Conservation (phyloP, 2,113 vertebrate genomes). For the Aythya baeri region DNA sequence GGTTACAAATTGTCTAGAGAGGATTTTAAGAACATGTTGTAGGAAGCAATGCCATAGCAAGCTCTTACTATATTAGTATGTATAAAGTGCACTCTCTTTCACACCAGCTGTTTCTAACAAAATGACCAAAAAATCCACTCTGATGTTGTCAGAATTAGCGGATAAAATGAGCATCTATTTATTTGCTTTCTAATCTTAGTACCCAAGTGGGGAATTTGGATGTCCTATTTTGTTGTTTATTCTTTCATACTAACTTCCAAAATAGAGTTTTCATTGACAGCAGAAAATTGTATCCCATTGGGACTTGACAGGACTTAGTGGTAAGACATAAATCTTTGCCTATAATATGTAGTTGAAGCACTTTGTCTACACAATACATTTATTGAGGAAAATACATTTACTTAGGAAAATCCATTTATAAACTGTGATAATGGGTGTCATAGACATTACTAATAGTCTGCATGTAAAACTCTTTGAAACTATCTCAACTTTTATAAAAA, state of each 20-base stretch:
- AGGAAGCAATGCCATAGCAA: not conserved
- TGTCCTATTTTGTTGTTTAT: not conserved
- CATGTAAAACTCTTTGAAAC: not conserved
- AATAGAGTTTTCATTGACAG: not conserved
- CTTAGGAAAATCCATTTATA: not conserved
- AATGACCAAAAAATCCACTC: not conserved
- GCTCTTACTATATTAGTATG: not conserved
- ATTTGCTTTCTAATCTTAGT: not conserved
- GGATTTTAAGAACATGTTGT: not conserved
- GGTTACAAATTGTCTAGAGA: not conserved
- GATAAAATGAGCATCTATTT: not conserved
- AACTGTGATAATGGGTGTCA: not conserved
- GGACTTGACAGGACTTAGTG: not conserved
- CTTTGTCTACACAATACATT: not conserved
- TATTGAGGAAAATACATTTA: not conserved
- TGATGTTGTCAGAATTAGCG: not conserved
- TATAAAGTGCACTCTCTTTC: not conserved
- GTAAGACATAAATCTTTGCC: not conserved
- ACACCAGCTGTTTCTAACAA: not conserved
- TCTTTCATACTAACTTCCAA: not conserved
- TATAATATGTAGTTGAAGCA: not conserved
- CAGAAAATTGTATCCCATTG: not conserved
- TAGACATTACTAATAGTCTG: not conserved
- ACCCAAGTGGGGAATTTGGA: not conserved
- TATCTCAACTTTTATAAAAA: not conserved